Evolutionary conservation across 2,797 vertebrate species (phyloP), one percentile per base, ranked within the genome.

Genomic region (Galago senegalensis): DNA sequence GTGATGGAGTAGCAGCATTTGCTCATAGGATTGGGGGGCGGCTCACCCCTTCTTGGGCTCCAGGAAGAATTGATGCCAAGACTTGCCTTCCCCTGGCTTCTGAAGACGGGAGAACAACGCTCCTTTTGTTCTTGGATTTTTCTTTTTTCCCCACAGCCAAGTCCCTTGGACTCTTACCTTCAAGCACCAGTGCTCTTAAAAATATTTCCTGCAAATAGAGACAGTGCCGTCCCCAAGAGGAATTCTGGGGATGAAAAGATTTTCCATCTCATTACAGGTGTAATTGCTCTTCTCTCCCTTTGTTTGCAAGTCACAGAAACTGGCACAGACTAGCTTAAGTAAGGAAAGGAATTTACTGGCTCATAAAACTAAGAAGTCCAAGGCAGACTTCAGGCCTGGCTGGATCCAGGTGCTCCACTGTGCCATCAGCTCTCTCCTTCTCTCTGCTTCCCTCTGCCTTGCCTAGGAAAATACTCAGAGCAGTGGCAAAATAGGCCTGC

Each of bases 261-360:
- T 97, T 95, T 73, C 75, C 81, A 21, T 87, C 86, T 91, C 92
- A 93, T 94, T 94, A 81, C 72, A 87, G 67, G 83, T 87, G 23
- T 94, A 75, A 97, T 93, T 84, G 61, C 76, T 95, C 84, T 40
- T 81, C 65, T 70, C 34, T 88, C 7, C 91, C 80, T 83, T 86
- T 87, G 82, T 91, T 88, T 91, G 87, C 87, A 86, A 91, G 84
- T 56, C 31, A 67, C 67, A 82, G 80, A 94, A 82, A 79, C 56
- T 76, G 23, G 69, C 40, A 56, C 60, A 40, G 70, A 40, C n/a
- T 16, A 25, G 49, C 56, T 89, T 87, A 34, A 72, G 40, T 27
- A 84, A 92, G 87, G 80, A 87, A 80, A 87, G 69, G 67, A 82
- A 94, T 70, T 46, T 53, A 72, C 60, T 70, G 53, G 72, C 53